Evolutionary conservation across 35 echinoderm and acorn worm species (phyloP).

Genomic region (Lytechinus pictus): DNA sequence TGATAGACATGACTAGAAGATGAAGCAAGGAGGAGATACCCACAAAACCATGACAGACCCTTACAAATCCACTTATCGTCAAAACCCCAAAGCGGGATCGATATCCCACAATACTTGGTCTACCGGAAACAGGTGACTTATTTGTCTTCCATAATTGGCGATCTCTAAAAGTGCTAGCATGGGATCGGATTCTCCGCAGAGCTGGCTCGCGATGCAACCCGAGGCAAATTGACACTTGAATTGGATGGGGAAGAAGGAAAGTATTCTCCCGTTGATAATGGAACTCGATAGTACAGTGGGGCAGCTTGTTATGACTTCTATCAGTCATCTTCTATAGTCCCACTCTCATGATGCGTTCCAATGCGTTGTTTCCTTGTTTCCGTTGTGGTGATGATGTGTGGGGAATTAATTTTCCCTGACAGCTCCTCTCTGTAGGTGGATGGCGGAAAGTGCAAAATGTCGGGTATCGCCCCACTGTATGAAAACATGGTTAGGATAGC

Average conservation of each 20-base stretch:
- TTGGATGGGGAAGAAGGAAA: not conserved
- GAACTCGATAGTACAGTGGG: not conserved
- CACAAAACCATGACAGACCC: not conserved
- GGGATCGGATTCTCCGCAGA: not conserved
- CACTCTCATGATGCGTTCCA: not conserved
- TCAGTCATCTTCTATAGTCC: not conserved
- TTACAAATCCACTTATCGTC: not conserved
- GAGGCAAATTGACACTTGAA: not conserved
- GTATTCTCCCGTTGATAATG: not conserved
- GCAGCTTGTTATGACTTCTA: constrained; percentile 1
- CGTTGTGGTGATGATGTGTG: constrained; percentile 16
- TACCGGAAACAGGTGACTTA: not conserved
- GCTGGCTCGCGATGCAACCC: not conserved
- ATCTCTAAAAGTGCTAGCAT: not conserved
- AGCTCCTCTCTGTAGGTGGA: not conserved
- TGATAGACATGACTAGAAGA: not conserved
- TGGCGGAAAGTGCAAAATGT: constrained; percentile 2
- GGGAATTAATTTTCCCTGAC: constrained; percentile 1
- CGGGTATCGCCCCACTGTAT: not conserved
- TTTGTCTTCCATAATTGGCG: not conserved
- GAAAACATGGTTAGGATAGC: not conserved
- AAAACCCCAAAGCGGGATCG: not conserved
- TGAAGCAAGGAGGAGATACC: not conserved
- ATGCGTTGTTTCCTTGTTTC: not conserved
- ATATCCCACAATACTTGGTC: not conserved